phyloP scores from a whole-genome alignment of 2,113 vertebrate species.

The Calyptommatus sinebrachiatus region DNA sequence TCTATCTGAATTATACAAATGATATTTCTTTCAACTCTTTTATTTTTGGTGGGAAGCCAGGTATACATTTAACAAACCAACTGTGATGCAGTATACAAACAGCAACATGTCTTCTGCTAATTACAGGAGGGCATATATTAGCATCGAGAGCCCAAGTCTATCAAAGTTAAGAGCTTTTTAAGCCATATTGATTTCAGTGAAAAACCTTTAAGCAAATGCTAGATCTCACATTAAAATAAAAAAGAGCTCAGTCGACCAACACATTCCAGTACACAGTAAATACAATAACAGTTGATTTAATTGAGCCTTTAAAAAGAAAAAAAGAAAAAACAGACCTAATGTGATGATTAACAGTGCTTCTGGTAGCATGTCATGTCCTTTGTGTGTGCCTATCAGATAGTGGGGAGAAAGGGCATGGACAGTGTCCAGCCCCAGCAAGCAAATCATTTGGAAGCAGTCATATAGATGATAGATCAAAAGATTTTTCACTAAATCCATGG shows the following conservation, averaged over 20 bases:
- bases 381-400: slow-evolving; percentile 80
- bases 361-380: slow-evolving; percentile 74
- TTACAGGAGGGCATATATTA: neutral
- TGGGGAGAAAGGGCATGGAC: slow-evolving; percentile 84
- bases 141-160: no score
- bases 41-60: neutral
- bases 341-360: slow-evolving; percentile 78
- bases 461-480: slow-evolving; percentile 91
- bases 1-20: neutral
- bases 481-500: slow-evolving; percentile 75
- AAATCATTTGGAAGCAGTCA: slow-evolving; percentile 89
- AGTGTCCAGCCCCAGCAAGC: slow-evolving; percentile 86
- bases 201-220: neutral
- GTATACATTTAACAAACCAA: neutral
- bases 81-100: neutral
- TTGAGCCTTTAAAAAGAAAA: slow-evolving; percentile 34
- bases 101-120: neutral
- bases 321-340: slow-evolving; percentile 52
- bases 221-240: neutral
- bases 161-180: neutral
- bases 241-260: neutral
- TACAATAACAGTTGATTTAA: slow-evolving; percentile 56
- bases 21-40: neutral
- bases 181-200: neutral
- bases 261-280: slow-evolving; percentile 11